phyloP scores from a whole-genome alignment of 1,140 invertebrate species.

The Latrodectus geometricus region DNA sequence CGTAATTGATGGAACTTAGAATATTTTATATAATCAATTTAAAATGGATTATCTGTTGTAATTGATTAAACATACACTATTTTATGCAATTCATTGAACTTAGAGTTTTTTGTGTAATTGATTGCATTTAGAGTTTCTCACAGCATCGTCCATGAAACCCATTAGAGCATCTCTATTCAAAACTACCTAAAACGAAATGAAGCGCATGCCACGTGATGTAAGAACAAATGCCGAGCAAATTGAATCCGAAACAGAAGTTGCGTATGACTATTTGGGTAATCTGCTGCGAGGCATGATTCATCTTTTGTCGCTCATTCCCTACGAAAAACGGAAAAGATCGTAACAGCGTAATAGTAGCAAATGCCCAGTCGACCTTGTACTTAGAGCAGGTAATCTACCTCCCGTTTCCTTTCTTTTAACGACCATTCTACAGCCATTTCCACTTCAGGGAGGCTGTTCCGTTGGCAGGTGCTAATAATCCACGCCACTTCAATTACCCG shows the following conservation, averaged over 20 bases:
- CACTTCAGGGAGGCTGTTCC: constrained; percentile 41
- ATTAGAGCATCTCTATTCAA: too few species aligned
- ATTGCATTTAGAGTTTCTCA: too few species aligned
- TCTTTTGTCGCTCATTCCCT: neutral
- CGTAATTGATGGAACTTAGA: too few species aligned
- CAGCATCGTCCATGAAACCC: too few species aligned
- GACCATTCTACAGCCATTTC: constrained; percentile 23
- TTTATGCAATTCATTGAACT: too few species aligned
- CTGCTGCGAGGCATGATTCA: neutral
- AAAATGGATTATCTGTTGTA: too few species aligned
- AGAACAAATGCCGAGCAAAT: neutral
- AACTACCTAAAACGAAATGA: too few species aligned
- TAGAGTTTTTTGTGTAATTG: too few species aligned
- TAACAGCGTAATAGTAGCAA: constrained; percentile 35
- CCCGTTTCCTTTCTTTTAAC: constrained; percentile 29
- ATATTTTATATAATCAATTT: too few species aligned
- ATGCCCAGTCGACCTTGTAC: constrained; percentile 28
- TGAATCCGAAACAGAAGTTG: neutral
- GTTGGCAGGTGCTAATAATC: constrained; percentile 51
- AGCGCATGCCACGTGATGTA: too few species aligned
- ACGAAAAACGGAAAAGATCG: neutral
- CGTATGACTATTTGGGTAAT: neutral
- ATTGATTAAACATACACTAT: too few species aligned
- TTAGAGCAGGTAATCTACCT: constrained; percentile 29
- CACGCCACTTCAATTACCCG: constrained; percentile 46